These are phyloP conservation scores for Germaria angustata DNA, from an alignment of 2,888 invertebrate genomes.

Conservation along the genomic window DNA sequence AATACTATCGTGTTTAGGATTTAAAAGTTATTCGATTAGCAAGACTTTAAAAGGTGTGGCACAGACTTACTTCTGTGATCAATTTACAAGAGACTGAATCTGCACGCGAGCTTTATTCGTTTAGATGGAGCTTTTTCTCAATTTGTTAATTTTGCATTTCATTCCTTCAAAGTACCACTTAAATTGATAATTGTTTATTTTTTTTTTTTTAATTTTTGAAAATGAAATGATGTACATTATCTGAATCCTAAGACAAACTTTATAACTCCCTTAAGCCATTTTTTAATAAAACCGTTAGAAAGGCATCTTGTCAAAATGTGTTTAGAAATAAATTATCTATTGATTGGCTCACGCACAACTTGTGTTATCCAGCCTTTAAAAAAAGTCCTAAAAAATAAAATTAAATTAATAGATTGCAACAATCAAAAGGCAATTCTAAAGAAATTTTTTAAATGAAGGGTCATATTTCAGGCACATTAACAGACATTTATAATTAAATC, in stretches of 20 bases:
- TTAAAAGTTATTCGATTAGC: neutral
- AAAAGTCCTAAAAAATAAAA: neutral
- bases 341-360: conserved; percentile 41
- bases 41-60: no score
- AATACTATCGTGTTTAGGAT: no score
- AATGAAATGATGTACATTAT: neutral
- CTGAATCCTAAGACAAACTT: neutral
- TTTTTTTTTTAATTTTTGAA: neutral
- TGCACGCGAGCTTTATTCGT: no score
- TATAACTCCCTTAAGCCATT: neutral
- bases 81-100: no score
- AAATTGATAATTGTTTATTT: neutral
- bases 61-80: no score
- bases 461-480: conserved; percentile 54
- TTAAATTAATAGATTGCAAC: neutral
- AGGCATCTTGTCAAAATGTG: neutral
- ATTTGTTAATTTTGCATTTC: neutral
- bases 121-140: neutral
- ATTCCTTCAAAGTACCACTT: neutral
- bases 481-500: conserved; percentile 67
- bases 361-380: conserved; percentile 52
- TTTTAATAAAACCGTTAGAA: conserved; percentile 51
- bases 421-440: conserved; percentile 47
- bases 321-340: neutral
- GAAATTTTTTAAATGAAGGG: conserved; percentile 46